Evolutionary conservation across 2,113 vertebrate species (phyloP).

Genomic region (Desmodus rotundus): DNA sequence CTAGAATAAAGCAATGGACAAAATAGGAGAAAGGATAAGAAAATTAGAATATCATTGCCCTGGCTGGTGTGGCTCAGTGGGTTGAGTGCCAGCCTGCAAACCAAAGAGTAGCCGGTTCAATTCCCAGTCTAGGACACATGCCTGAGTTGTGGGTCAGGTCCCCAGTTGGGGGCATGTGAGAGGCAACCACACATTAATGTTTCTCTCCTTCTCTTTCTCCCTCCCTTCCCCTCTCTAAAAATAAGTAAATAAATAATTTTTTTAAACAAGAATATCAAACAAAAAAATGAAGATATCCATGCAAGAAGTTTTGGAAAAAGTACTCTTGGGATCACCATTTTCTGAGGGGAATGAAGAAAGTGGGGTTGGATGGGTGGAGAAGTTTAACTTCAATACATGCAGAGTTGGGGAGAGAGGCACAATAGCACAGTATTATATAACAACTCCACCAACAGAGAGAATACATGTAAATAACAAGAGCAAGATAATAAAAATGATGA

Average conservation of each 20-base stretch:
- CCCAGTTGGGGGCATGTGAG: no score
- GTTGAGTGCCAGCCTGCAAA: no score
- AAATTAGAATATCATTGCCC: background rate
- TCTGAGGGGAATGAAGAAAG: background rate
- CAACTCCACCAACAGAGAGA: background rate
- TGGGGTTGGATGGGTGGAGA: background rate
- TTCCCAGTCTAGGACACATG: no score
- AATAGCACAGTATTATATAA: no score
- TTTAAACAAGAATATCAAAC: background rate
- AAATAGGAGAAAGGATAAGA: background rate
- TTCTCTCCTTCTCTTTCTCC: no score
- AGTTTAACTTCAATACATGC: background rate
- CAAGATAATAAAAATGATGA: background rate
- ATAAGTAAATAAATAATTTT: no score
- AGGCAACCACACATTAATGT: no score
- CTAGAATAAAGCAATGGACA: background rate
- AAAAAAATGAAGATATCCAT: background rate
- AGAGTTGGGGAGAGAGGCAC: background rate
- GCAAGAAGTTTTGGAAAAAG: background rate
- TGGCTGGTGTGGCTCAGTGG: no score
- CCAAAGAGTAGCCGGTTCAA: no score
- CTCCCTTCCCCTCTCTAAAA: no score
- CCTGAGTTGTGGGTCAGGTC: no score
- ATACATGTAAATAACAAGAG: background rate
- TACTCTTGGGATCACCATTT: background rate